A percentile compares a stretch with the other conserved stretches of the same genome.
Conservation (phyloP, 2,888 invertebrate species). For the Timema cristinae region DNA sequence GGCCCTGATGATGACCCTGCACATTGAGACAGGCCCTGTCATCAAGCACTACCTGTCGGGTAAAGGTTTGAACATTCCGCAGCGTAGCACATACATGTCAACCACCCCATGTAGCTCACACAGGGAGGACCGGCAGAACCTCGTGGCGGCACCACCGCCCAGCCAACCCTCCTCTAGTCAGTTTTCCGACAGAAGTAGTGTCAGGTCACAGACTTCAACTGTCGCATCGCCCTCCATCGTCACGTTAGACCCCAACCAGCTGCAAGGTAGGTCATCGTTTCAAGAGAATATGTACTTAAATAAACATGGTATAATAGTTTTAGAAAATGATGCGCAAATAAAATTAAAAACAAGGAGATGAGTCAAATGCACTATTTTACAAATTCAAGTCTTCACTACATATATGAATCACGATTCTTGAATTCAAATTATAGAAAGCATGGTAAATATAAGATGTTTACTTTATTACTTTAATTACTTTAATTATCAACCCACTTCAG, state of each 20-base stretch:
- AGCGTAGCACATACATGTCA: too few relatives aligned
- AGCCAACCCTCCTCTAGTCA: constrained; percentile 13
- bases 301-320: too few relatives aligned
- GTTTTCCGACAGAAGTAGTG: not conserved
- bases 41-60: constrained; percentile 43
- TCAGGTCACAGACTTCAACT: not conserved
- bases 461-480: too few relatives aligned
- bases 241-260: constrained; percentile 20
- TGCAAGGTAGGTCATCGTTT: constrained; percentile 11
- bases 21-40: constrained; percentile 45
- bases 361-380: too few relatives aligned
- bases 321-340: too few relatives aligned
- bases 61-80: constrained; percentile 42
- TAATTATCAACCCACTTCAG: too few relatives aligned
- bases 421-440: too few relatives aligned
- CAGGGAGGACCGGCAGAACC: not conserved
- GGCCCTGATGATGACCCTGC: constrained; percentile 48
- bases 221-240: constrained; percentile 10
- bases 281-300: constrained; percentile 24
- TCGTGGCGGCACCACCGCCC: constrained; percentile 28
- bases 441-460: too few relatives aligned
- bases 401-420: too few relatives aligned
- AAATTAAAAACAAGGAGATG: too few relatives aligned
- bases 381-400: too few relatives aligned
- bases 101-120: not conserved